Percentiles rank a stretch among this genome's conserved stretches.
Conservation (phyloP, 2,888 invertebrate species). For the Drosophila rellima region DNA sequence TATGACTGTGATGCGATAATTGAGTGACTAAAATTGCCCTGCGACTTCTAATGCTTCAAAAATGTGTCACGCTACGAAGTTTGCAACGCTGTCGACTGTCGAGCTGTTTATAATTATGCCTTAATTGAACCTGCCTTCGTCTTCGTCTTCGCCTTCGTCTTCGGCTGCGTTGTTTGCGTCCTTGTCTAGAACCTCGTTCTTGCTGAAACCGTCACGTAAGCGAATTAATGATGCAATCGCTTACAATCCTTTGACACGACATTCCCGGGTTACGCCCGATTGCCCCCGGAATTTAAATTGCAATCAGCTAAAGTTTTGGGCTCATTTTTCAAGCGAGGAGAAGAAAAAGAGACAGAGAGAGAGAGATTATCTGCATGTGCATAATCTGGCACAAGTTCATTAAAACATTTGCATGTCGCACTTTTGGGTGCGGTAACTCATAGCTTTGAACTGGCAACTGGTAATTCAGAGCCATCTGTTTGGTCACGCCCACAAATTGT, state of each 20-base stretch:
- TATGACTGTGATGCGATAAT: constrained; percentile 50
- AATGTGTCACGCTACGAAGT: constrained; percentile 53
- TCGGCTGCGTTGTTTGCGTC: background rate
- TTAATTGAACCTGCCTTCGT: constrained; percentile 62
- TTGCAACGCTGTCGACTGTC: constrained; percentile 36
- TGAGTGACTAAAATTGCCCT: constrained; percentile 35
- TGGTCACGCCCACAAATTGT: constrained; percentile 45
- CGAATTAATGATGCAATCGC: constrained; percentile 76
- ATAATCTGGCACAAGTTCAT: constrained; percentile 54
- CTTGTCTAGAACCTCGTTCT: constrained; percentile 14
- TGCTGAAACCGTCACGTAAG: constrained; percentile 53
- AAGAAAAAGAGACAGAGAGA: background rate
- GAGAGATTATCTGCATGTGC: constrained; percentile 34
- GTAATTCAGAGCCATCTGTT: constrained; percentile 47
- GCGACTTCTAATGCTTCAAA: constrained; percentile 1
- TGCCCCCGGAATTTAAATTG: constrained; percentile 30
- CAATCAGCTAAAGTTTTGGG: constrained; percentile 47
- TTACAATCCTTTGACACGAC: constrained; percentile 71
- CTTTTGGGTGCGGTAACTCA: constrained; percentile 14
- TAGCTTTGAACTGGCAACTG: constrained; percentile 19
- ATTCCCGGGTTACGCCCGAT: constrained; percentile 30
- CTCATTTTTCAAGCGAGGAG: constrained; percentile 11
- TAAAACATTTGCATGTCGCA: constrained; percentile 46
- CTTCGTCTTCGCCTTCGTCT: constrained; percentile 1
- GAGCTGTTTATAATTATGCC: constrained; percentile 68